phyloP scores from a whole-genome alignment of 2,113 vertebrate species.

The Rissa tridactyla region DNA sequence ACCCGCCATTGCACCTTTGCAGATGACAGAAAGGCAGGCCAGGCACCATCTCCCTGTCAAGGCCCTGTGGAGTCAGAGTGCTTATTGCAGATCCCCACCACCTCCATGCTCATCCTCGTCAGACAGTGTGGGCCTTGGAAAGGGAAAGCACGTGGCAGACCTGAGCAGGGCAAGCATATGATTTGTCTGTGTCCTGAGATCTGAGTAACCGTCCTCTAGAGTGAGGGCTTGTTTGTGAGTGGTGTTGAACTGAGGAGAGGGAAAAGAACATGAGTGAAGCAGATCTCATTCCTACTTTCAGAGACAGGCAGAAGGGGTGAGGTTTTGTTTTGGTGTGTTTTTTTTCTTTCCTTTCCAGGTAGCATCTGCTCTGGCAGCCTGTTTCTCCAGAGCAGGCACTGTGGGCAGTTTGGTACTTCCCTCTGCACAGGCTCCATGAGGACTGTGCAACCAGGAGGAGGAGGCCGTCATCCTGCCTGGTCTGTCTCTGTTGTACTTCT shows the following conservation, averaged over 20 bases:
- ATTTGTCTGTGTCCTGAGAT: neutral
- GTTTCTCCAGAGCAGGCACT: neutral
- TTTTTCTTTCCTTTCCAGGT: rapidly evolving
- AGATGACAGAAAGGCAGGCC: neutral
- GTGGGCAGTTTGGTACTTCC: neutral
- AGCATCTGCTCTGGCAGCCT: neutral
- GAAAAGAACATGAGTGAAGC: neutral
- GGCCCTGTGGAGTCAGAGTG: neutral
- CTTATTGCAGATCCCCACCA: neutral
- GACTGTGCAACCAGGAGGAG: neutral
- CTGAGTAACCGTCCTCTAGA: neutral
- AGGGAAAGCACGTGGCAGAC: neutral
- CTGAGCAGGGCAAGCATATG: neutral
- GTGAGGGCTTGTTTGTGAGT: neutral
- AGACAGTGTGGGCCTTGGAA: neutral
- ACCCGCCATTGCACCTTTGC: neutral
- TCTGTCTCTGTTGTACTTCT: neutral
- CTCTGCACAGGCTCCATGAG: neutral
- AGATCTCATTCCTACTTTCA: neutral
- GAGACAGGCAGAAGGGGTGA: neutral
- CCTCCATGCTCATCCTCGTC: neutral
- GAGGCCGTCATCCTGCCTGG: neutral
- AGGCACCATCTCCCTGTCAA: neutral
- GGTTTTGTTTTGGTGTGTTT: neutral
- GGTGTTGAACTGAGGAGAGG: neutral